Evolutionary conservation across 2,797 vertebrate genomes (phyloP).

Genomic region (Buceros bicornis): DNA sequence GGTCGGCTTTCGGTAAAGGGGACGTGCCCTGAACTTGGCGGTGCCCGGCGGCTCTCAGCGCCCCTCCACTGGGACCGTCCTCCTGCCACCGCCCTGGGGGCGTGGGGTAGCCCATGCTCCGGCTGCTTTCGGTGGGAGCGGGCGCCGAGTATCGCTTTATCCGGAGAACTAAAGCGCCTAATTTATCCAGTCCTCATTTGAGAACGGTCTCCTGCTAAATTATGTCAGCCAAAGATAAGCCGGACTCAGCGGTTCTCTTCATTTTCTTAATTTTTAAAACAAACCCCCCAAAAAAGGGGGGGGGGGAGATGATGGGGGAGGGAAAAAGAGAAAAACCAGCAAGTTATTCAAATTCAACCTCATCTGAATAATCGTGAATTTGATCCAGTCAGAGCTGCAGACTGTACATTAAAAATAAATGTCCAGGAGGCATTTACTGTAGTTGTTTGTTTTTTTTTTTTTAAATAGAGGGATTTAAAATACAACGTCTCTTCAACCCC

Average conservation of each 20-base stretch:
- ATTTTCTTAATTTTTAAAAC: conserved; percentile 54
- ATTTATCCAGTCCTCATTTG: conserved; percentile 74
- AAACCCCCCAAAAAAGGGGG: not conserved
- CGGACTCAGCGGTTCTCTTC: conserved; percentile 54
- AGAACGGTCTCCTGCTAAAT: conserved; percentile 56
- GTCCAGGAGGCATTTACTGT: conserved; percentile 46
- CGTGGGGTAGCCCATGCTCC: not conserved
- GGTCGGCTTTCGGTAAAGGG: not conserved
- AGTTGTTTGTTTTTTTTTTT: not conserved
- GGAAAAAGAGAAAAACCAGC: not conserved
- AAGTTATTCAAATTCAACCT: conserved; percentile 49
- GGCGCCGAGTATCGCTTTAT: conserved; percentile 36
- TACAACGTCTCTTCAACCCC: not conserved
- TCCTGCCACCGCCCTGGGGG: not conserved
- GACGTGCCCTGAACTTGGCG: not conserved
- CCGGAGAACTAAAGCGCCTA: conserved; percentile 58
- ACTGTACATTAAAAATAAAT: conserved; percentile 64
- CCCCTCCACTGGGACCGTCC: not conserved
- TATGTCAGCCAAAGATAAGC: conserved; percentile 79
- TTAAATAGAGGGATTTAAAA: not conserved
- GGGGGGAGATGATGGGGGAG: not conserved
- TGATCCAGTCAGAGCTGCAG: conserved; percentile 53
- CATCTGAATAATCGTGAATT: conserved; percentile 68
- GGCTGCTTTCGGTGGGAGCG: conserved; percentile 41
- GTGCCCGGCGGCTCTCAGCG: not conserved